phyloP scores from a whole-genome alignment of 1,140 invertebrate species.

The Triops longicaudatus region DNA sequence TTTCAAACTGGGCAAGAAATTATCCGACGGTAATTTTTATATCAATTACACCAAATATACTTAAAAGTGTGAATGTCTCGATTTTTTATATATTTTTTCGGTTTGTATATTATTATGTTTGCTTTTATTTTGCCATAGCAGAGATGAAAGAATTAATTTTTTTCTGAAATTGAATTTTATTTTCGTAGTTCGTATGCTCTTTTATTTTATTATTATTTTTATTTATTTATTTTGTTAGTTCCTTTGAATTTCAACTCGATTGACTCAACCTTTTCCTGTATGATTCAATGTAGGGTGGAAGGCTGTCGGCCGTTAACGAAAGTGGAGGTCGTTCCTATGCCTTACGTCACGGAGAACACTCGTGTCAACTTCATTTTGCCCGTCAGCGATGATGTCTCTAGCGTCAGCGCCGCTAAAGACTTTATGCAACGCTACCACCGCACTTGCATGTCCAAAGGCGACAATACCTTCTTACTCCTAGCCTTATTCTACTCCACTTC shows the following conservation, averaged over 20 bases:
- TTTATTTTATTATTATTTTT: too few species aligned
- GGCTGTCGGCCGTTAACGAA: slow-evolving; percentile 68
- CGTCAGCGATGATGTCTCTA: slow-evolving; percentile 44
- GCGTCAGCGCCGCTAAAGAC: slow-evolving; percentile 42
- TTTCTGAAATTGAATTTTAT: too few species aligned
- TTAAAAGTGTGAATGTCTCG: too few species aligned
- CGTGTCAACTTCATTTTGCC: slow-evolving; percentile 65
- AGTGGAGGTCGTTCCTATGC: slow-evolving; percentile 73
- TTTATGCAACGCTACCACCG: slow-evolving; percentile 64
- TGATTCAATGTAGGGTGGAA: slow-evolving; percentile 46
- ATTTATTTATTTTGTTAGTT: too few species aligned
- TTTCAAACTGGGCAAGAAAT: slow-evolving; percentile 37
- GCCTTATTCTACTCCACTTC: slow-evolving; percentile 38
- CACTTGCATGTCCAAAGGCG: slow-evolving; percentile 60
- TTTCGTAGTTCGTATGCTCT: too few species aligned
- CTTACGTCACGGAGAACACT: slow-evolving; percentile 83
- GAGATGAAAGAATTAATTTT: too few species aligned
- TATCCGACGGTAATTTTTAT: slow-evolving; percentile 37
- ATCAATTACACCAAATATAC: too few species aligned
- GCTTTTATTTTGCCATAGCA: too few species aligned
- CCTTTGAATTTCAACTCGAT: background rate
- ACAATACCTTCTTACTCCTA: slow-evolving; percentile 65
- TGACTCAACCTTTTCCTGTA: too few species aligned
- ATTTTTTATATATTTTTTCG: too few species aligned
- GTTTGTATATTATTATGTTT: too few species aligned